Percentiles rank a stretch among this genome's conserved stretches.
Evolutionary conservation across 30 jellyfish, hydroid and myxozoan genomes (phyloP).

Genomic region (Catostylus mosaicus): DNA sequence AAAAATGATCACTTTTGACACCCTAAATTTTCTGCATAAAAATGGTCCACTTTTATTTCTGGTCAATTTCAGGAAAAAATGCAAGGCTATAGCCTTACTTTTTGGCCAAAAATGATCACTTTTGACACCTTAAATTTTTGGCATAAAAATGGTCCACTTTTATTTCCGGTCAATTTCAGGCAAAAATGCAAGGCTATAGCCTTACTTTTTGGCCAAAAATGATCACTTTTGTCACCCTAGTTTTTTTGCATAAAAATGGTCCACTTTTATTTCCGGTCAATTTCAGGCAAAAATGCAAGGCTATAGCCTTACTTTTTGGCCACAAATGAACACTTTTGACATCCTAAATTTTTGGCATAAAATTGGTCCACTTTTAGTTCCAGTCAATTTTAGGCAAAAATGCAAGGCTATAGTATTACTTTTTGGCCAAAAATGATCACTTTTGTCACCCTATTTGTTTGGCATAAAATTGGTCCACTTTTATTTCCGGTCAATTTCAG

Average conservation of each 20-base stretch:
- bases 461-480: neutral
- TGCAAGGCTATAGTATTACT: too few species aligned
- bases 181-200: neutral
- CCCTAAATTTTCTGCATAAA: neutral
- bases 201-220: neutral
- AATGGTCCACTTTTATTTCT: neutral
- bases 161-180: neutral
- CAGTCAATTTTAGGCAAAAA: too few species aligned
- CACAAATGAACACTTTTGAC: neutral
- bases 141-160: neutral
- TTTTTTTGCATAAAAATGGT: neutral
- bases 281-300: too few species aligned
- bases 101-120: neutral
- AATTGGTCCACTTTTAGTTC: neutral
- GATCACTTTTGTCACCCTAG: neutral
- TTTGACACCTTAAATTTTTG: too few species aligned
- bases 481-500: neutral
- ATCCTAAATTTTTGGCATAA: too few species aligned
- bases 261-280: neutral
- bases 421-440: too few species aligned
- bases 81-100: too few species aligned
- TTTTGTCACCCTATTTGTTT: too few species aligned
- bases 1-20: neutral
- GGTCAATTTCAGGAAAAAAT: too few species aligned
- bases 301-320: too few species aligned